Base-by-base conservation (phyloP, 2,888 invertebrate genomes). In the Slavum lentiscoides region DNA sequence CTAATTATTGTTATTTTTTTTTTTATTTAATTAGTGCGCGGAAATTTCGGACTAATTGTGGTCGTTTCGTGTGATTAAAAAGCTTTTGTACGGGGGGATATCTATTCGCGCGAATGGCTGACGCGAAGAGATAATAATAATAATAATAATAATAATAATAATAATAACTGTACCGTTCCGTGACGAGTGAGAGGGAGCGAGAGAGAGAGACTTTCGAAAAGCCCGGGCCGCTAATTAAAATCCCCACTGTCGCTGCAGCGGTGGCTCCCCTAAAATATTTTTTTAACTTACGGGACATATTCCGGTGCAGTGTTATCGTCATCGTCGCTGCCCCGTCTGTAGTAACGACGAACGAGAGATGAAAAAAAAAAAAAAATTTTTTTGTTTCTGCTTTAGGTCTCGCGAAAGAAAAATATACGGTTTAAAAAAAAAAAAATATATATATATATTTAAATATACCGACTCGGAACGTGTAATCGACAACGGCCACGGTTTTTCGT, bases 21-120 rank as follows among this genome's bases (percentile, higher is more conserved):
- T 74, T 62, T 75, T 4, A 68, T 62, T 75, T 4, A 68, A 76
- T 76, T 68, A 76, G 58, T 68, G 59, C 75, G 59, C 68, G 49
- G 43, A 68, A 30, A 76, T 76, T 76, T 17, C n/a, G 67, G 67
- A 76, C 67, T 76, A 76, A 76, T 76, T 76, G 75, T 59, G 75
- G 75, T 76, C 68, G 67, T 76, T 68, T 76, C 67, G 75, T 68
- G 49, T 49, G 75, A 76, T 76, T 76, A 68, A n/a, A n/a, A 75
- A 75, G 77, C 77, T 61, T 77, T 77, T 11, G n/a, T n/a, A n/a
- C 4, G 30, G 30, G 53, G 69, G 8, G 21, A 55, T 19, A 68
- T 76, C 58, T 59, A 68, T 76, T 68, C 75, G 67, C 75, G 67
- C 43, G 49, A 23, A 66, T 11, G 66, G 67, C 19, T 58, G 68